Evolutionary conservation across 2,797 vertebrate genomes (phyloP).

Genomic region (Channallabes apus): DNA sequence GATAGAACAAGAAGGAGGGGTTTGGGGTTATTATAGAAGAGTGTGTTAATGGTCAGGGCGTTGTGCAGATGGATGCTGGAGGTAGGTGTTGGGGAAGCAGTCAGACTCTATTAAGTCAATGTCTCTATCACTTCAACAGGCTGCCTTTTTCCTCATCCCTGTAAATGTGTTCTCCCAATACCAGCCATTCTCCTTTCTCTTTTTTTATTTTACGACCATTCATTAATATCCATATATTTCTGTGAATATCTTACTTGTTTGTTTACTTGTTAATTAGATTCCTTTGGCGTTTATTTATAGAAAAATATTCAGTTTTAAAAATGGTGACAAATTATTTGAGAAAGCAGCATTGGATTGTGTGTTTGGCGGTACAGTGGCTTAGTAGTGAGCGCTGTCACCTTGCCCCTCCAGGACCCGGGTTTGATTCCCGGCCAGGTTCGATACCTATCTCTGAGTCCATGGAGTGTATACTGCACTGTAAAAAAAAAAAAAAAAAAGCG

Average conservation of each 20-base stretch:
- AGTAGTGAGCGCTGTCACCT: no score
- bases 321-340: neutral
- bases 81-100: conserved; percentile 71
- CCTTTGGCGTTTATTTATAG: neutral
- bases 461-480: no score
- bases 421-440: no score
- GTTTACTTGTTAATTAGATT: neutral
- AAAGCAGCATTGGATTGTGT: neutral
- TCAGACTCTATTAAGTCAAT: conserved; percentile 82
- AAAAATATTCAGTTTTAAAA: neutral
- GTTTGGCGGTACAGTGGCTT: no score
- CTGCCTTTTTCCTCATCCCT: conserved; percentile 23
- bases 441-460: no score
- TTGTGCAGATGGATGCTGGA: conserved; percentile 74
- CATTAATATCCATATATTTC: neutral
- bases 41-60: conserved; percentile 66
- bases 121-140: conserved; percentile 70
- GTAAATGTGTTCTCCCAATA: neutral
- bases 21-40: conserved; percentile 61
- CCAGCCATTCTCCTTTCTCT: neutral
- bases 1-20: conserved; percentile 34
- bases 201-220: no score
- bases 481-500: no score
- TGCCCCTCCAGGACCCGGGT: no score
- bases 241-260: neutral